These are phyloP conservation scores for Pantherophis vulpinus DNA, from an alignment of 2,797 vertebrate species.

Conservation along the genomic window DNA sequence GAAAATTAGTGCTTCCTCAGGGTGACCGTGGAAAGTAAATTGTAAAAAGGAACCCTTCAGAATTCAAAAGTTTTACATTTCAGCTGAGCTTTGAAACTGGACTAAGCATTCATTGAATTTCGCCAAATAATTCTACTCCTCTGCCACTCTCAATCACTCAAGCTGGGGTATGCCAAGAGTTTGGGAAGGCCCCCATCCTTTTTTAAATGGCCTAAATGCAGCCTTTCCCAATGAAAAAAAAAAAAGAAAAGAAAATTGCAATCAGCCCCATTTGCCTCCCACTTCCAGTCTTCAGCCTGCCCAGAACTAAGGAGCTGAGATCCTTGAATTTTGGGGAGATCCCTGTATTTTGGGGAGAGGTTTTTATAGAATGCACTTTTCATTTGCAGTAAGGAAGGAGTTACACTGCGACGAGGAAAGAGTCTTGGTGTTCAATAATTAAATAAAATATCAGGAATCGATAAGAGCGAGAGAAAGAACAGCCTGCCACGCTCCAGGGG, in stretches of 20 bases:
- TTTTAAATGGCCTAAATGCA: not conserved
- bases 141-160: not conserved
- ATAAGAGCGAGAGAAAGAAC: conserved; percentile 32
- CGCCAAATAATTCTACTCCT: not conserved
- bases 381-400: conserved; percentile 44
- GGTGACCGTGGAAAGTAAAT: not conserved
- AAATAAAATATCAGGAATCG: conserved; percentile 61
- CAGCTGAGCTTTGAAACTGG: not conserved
- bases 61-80: not conserved
- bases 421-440: conserved; percentile 51
- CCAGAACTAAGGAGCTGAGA: not conserved
- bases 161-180: too few species aligned
- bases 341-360: not conserved
- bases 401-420: not conserved
- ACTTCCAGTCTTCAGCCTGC: not conserved
- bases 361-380: not conserved
- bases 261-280: not conserved
- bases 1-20: not conserved
- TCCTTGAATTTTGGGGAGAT: not conserved
- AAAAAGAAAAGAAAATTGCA: not conserved
- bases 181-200: not conserved
- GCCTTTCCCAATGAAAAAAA: not conserved
- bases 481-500: not conserved
- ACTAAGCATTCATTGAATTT: not conserved
- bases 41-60: not conserved